Base-by-base conservation (phyloP, 2,797 vertebrate genomes). In the Sebastes goodei region DNA sequence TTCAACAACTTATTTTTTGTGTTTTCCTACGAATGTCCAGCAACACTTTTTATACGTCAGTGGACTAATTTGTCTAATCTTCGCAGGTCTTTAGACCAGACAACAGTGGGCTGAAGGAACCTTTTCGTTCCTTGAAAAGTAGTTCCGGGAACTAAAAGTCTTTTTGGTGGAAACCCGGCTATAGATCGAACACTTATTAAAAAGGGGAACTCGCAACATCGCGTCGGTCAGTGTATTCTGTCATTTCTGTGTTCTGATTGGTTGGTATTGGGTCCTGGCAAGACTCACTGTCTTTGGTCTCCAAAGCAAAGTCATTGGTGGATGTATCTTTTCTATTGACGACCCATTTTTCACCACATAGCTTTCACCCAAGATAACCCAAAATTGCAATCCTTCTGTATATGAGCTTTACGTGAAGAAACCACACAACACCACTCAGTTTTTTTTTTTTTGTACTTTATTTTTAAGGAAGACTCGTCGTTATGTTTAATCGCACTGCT, bases 391-490 rank as follows among this genome's bases (percentile, higher is more conserved):
- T 29, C 25, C 9, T 68, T 23, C 11, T 4, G 17, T 29, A 1
- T 14, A 30, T 5, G 9, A 10, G 21, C 23, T n/a, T 55, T 17
- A 11, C 8, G 14, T 14, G 5, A 46, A 70, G 23, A 84, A 64
- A 59, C 25, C 25, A 78, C 52, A 59, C 38, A 52, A 80, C 23
- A 29, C 23, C 10, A 56, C 2, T 2, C 10, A 7, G 1, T 11
- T 2, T 15, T 14, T 2, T 15, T 14, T 62, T 59, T 30, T 30
- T 64, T 71, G 8, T 63, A 33, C 70, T 85, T 86, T 77, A 85
- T 89, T 90, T 80, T 61, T n/a, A 80, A 89, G 87, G 91, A 92
- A 93, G 92, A 92, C 90, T 85, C 27, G 4, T 74, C 8, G 0
- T 35, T 6, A 10, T 35, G n/a, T 74, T 5, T 66, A 38, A 77